Conservation (phyloP, 1,140 invertebrate species). For the Leptinotarsa texana region DNA sequence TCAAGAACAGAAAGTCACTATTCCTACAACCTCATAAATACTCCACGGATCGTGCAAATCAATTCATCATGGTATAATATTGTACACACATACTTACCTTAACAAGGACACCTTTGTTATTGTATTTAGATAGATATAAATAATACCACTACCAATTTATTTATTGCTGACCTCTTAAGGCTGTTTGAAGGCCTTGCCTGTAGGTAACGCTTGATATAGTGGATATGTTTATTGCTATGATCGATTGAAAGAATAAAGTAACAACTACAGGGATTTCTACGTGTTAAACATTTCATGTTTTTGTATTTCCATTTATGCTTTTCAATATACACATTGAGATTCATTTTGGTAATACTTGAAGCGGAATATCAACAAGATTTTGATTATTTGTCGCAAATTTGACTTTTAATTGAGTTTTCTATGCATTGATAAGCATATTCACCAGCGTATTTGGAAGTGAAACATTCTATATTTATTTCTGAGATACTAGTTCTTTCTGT, state of each 20-base stretch:
- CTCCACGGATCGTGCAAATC: background rate
- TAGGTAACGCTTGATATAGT: background rate
- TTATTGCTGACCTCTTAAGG: conserved; percentile 6
- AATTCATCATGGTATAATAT: conserved; percentile 9
- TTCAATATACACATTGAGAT: too few species aligned
- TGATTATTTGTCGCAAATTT: too few species aligned
- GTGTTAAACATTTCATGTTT: too few species aligned
- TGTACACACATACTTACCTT: background rate
- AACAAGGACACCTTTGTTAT: conserved; percentile 8
- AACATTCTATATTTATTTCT: too few species aligned
- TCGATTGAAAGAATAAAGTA: background rate
- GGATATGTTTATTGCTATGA: background rate
- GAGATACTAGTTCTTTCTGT: too few species aligned
- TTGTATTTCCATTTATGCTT: too few species aligned
- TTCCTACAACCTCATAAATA: background rate
- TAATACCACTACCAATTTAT: background rate
- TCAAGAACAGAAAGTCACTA: background rate
- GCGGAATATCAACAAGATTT: too few species aligned
- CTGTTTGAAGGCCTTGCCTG: background rate
- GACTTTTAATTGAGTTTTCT: too few species aligned
- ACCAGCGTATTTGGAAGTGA: too few species aligned
- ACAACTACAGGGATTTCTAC: too few species aligned
- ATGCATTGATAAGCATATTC: too few species aligned
- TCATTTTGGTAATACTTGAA: too few species aligned
- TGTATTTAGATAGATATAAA: background rate